Evolutionary conservation across 2,888 invertebrate genomes (phyloP).

Genomic region (Gryllus longicercus): DNA sequence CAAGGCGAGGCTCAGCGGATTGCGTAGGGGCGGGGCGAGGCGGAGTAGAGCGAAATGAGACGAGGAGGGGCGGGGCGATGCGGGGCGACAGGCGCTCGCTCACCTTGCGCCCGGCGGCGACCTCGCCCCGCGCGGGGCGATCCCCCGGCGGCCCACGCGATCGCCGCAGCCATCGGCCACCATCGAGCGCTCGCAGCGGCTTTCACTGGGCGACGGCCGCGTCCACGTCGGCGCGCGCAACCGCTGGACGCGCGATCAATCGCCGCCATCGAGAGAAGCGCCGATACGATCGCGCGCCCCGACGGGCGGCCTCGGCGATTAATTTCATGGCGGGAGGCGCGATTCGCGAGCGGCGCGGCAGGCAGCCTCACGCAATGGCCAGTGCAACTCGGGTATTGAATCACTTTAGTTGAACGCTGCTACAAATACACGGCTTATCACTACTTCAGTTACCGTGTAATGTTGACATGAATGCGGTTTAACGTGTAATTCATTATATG

Average conservation of each 20-base stretch:
- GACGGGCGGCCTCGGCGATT: not conserved
- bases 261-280: not conserved
- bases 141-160: not conserved
- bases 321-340: not conserved
- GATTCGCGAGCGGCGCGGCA: not conserved
- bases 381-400: too few species aligned
- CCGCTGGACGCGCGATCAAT: not conserved
- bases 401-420: too few species aligned
- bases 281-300: not conserved
- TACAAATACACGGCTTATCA: too few species aligned
- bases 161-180: not conserved
- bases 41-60: too few species aligned
- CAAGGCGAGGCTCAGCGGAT: too few species aligned
- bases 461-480: too few species aligned
- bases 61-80: too few species aligned
- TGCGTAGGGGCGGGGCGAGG: too few species aligned
- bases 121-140: not conserved
- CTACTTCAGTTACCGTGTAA: too few species aligned
- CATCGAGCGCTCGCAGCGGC: not conserved
- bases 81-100: not conserved
- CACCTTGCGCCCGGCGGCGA: constrained; percentile 3
- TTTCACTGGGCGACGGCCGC: not conserved
- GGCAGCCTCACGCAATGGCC: not conserved
- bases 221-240: not conserved
- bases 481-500: too few species aligned